phyloP scores from a whole-genome alignment of 1,140 invertebrate species.

The Diabrotica virgifera region DNA sequence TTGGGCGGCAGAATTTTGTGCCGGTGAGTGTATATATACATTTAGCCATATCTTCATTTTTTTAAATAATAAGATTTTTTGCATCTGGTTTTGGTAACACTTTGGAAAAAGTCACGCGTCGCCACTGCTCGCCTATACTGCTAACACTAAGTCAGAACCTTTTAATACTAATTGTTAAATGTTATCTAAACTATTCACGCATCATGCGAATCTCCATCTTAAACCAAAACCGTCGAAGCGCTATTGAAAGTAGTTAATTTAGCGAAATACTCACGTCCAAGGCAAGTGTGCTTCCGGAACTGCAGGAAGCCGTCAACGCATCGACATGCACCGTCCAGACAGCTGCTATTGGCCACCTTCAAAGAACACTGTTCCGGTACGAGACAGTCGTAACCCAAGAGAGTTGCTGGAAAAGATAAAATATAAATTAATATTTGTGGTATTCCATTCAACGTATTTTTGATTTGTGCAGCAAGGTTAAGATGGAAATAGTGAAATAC shows the following conservation, averaged over 20 bases:
- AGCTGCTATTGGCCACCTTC: constrained; percentile 76
- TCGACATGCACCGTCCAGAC: constrained; percentile 68
- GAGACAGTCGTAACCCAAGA: constrained; percentile 72
- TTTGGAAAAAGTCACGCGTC: too few relatives aligned
- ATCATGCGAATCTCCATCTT: too few relatives aligned
- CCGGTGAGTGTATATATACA: too few relatives aligned
- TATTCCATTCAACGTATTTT: not conserved
- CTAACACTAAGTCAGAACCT: too few relatives aligned
- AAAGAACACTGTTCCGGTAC: constrained; percentile 72
- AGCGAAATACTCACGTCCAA: constrained; percentile 71
- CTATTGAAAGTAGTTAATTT: not conserved
- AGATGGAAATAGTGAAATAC: not conserved
- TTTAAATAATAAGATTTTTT: too few relatives aligned
- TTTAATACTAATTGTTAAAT: too few relatives aligned
- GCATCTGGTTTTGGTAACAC: too few relatives aligned
- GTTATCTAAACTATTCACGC: too few relatives aligned
- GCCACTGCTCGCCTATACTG: too few relatives aligned
- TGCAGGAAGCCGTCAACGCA: constrained; percentile 79
- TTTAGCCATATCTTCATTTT: too few relatives aligned
- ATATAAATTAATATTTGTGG: constrained; percentile 8
- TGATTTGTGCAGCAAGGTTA: not conserved
- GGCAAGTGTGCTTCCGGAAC: constrained; percentile 82
- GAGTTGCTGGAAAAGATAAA: constrained; percentile 60
- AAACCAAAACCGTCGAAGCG: too few relatives aligned
- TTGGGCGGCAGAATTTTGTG: too few relatives aligned